A percentile compares a stretch with the other conserved stretches of the same genome.
phyloP scores from a whole-genome alignment of 2,888 invertebrate genomes.

The Apantesis nais region DNA sequence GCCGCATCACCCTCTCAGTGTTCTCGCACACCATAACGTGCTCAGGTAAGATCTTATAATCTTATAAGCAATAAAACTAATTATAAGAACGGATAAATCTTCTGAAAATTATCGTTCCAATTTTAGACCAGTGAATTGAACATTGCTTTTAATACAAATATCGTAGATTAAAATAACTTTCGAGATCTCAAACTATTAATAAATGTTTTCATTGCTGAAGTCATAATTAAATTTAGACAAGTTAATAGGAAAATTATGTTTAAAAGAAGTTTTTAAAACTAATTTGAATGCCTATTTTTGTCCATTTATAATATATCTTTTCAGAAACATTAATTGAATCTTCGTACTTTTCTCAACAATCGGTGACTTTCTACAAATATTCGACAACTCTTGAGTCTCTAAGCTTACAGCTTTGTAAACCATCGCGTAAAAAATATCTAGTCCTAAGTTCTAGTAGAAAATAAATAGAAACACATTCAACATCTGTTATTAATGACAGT shows the following conservation, averaged over 20 bases:
- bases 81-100: neutral
- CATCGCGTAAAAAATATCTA: too few relatives aligned
- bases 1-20: constrained; percentile 65
- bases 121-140: neutral
- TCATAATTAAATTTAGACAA: neutral
- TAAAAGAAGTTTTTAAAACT: neutral
- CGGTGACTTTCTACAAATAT: too few relatives aligned
- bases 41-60: constrained; percentile 62
- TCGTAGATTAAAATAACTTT: neutral
- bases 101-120: neutral
- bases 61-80: neutral
- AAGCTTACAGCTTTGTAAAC: too few relatives aligned
- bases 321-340: neutral
- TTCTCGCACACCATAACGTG: constrained; percentile 70
- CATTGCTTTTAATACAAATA: neutral
- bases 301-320: neutral
- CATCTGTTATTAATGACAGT: neutral
- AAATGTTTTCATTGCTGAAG: neutral
- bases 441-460: too few relatives aligned
- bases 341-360: neutral
- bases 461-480: neutral
- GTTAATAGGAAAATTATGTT: neutral
- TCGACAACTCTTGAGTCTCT: too few relatives aligned
- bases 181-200: neutral
- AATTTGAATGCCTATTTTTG: neutral